Conservation (phyloP, 2,888 invertebrate genomes). For the Phaedon cochleariae region DNA sequence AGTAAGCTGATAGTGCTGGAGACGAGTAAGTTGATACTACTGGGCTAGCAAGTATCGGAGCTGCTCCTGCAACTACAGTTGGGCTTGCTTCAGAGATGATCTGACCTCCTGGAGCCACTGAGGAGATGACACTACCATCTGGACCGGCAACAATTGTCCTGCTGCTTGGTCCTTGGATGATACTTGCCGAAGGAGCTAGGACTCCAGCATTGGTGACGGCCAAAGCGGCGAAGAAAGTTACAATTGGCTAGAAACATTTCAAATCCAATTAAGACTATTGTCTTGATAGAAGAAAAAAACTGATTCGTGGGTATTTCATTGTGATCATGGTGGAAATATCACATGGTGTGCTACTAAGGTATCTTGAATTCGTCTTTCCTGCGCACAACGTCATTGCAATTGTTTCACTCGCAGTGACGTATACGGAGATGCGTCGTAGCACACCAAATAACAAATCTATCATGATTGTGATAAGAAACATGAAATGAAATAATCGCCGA, state of each 20-base stretch:
- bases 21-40: slow-evolving; percentile 34
- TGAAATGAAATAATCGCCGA: no score
- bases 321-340: no score
- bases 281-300: no score
- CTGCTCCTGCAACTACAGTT: slow-evolving; percentile 36
- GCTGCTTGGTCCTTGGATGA: slow-evolving; percentile 52
- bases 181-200: slow-evolving; percentile 41
- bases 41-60: slow-evolving; percentile 34
- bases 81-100: slow-evolving; percentile 45
- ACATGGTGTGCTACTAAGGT: no score
- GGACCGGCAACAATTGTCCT: slow-evolving; percentile 49
- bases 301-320: no score
- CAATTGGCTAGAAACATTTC: slow-evolving; percentile 39
- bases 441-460: no score
- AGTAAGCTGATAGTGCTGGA: slow-evolving; percentile 24
- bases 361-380: no score
- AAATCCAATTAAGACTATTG: no score
- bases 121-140: slow-evolving; percentile 50
- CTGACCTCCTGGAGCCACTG: slow-evolving; percentile 49
- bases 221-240: slow-evolving; percentile 48
- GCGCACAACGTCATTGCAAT: no score
- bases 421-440: no score
- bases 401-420: no score
- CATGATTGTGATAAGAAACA: no score
- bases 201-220: slow-evolving; percentile 45